Evolutionary conservation across 2,797 vertebrate species (phyloP), one percentile per base, ranked within the genome.

Genomic region (Botia almorhae): DNA sequence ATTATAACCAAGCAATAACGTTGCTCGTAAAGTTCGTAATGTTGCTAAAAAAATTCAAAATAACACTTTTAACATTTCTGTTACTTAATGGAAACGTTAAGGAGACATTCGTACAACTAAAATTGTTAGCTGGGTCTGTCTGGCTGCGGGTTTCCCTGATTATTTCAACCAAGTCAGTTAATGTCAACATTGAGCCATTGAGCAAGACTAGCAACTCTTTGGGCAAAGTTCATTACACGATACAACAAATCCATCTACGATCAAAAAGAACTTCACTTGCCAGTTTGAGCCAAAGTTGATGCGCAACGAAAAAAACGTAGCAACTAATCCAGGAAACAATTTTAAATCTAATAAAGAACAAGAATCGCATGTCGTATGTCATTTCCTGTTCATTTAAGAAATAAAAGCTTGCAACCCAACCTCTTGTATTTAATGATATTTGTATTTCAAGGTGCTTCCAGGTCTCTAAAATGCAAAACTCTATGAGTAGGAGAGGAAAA

Each of bases 401-500:
- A 58, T 23, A 23, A 13, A 10, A 36, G 33, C 17, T n/a, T 39
- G 29, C 16, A n/a, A n/a, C 63, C 63, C 36, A 26, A 19, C 17
- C 12, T 68, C 58, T 80, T 55, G 36, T 46, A 74, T 80, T 71
- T 21, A 67, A 82, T 70, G 17, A 63, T 65, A 76, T 81, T 46
- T 82, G 70, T 76, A 76, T 76, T 76, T 81, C 70, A 81, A 63
- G 43, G 26, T 56, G 75, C 83, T 86, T 43, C 82, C 83, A 88
- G 83, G 82, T 80, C 23, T 67, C 43, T 69, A 50, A 71, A 83
- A 88, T 90, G 85, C 77, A 79, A 87, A 80, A 77, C 58, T 36
- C 56, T 19, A 82, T 78, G 60, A 79, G 70, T 51, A 82, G 76
- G 69, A 71, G 79, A 56, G 78, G 75, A 83, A 87, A 81, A 90